A percentile compares a stretch with the other conserved stretches of the same genome.
Evolutionary conservation across 1,140 invertebrate species (phyloP).

Genomic region (Neodiprion virginianus): DNA sequence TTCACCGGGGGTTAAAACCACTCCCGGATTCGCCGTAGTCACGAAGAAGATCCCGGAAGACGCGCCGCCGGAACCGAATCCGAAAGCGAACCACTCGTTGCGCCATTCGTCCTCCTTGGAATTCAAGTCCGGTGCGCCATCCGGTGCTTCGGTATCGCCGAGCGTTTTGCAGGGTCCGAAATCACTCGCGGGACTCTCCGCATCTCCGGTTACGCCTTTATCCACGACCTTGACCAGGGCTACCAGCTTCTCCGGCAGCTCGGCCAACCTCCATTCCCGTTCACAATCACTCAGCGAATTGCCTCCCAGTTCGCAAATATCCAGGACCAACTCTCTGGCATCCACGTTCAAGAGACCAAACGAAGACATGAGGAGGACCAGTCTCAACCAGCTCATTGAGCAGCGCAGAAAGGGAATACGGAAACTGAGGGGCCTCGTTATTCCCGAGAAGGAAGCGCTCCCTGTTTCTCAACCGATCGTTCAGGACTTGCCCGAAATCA

Average conservation of each 20-base stretch:
- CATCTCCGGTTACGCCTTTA: conserved; percentile 43
- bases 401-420: conserved; percentile 81
- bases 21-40: neutral
- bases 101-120: neutral
- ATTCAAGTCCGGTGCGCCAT: too few species aligned
- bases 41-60: neutral
- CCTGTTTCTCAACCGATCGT: conserved; percentile 64
- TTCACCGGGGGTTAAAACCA: neutral
- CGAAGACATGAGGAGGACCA: conserved; percentile 56
- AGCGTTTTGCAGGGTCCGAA: neutral
- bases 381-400: conserved; percentile 74
- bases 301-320: conserved; percentile 41
- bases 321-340: conserved; percentile 54
- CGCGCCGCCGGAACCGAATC: too few species aligned
- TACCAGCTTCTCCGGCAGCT: conserved; percentile 61
- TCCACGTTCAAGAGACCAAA: conserved; percentile 53
- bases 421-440: conserved; percentile 84
- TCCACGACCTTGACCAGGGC: conserved; percentile 54
- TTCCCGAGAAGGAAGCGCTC: conserved; percentile 76
- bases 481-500: conserved; percentile 79
- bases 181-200: neutral
- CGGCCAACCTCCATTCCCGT: conserved; percentile 6
- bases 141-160: neutral
- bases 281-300: conserved; percentile 12
- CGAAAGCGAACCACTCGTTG: neutral